Evolutionary conservation across 2,888 invertebrate species (phyloP).

Genomic region (Teleogryllus oceanicus): DNA sequence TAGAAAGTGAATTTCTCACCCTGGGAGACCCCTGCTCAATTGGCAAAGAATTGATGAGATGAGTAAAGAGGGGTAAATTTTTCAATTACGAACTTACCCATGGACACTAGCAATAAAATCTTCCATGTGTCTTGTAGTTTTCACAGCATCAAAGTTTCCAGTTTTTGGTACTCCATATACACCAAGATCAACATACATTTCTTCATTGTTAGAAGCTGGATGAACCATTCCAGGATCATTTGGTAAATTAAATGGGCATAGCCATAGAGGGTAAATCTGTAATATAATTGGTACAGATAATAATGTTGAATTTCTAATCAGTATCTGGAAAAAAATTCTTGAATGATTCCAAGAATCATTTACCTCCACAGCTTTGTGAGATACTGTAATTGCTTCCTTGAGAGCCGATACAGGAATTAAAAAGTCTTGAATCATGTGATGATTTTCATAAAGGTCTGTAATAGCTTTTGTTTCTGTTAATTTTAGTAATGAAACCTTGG

Average conservation of each 20-base stretch:
- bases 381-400: conserved; percentile 58
- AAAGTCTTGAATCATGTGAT: conserved; percentile 80
- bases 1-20: too few relatives aligned
- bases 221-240: conserved; percentile 69
- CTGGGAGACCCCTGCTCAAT: too few relatives aligned
- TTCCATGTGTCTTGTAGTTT: conserved; percentile 67
- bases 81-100: conserved; percentile 50
- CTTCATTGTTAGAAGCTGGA: conserved; percentile 50
- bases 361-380: conserved; percentile 66
- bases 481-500: conserved; percentile 76
- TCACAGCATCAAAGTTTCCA: conserved; percentile 56
- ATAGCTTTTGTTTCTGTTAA: conserved; percentile 69
- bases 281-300: conserved; percentile 37
- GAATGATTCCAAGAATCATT: not conserved
- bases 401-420: conserved; percentile 65
- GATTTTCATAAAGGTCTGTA: conserved; percentile 67
- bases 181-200: conserved; percentile 77
- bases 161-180: conserved; percentile 73
- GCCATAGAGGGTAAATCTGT: conserved; percentile 78
- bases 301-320: too few relatives aligned
- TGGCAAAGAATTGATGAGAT: too few relatives aligned
- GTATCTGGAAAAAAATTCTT: too few relatives aligned
- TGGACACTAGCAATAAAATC: conserved; percentile 61
- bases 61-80: too few relatives aligned
- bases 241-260: conserved; percentile 73